Conservation (phyloP, 2,888 invertebrate genomes). For the Biston stratarius region DNA sequence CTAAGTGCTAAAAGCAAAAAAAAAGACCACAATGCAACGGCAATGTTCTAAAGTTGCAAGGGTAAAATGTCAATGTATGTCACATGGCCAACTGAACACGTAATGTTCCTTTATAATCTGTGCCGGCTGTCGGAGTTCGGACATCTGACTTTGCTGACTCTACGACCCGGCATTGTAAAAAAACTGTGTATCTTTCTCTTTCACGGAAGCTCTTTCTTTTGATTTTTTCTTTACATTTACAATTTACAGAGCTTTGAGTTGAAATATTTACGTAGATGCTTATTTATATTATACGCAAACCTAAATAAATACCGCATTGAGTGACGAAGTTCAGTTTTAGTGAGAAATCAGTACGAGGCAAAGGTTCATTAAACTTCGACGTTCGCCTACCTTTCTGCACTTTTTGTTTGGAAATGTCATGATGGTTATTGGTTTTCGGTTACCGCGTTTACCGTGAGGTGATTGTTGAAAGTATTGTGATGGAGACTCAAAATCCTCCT, state of each 20-base stretch:
- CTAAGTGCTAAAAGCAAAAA: too few species aligned
- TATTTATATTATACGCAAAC: conserved; percentile 11
- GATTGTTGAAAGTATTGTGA: conserved; percentile 55
- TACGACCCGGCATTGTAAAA: conserved; percentile 5
- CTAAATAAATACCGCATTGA: conserved; percentile 48
- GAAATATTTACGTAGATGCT: conserved; percentile 48
- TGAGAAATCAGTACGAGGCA: conserved; percentile 49
- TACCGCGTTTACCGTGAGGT: conserved; percentile 57
- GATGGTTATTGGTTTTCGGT: conserved; percentile 67
- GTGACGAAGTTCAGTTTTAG: conserved; percentile 51
- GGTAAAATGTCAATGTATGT: too few species aligned
- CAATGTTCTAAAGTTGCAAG: too few species aligned
- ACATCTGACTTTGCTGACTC: not conserved
- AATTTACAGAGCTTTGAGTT: conserved; percentile 54
- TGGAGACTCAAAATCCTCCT: conserved; percentile 77
- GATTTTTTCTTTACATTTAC: conserved; percentile 50
- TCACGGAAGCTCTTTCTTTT: conserved; percentile 58
- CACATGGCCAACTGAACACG: too few species aligned
- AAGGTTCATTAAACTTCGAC: conserved; percentile 80
- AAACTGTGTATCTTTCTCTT: conserved; percentile 51
- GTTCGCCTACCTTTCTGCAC: conserved; percentile 47
- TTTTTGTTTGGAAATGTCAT: conserved; percentile 66
- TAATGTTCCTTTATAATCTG: too few species aligned
- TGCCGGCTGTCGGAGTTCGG: not conserved
- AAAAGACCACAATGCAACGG: too few species aligned